Evolutionary conservation across 2,888 invertebrate species (phyloP), one percentile per base, ranked within the genome.

Genomic region (Mesorhabditis sp.): DNA sequence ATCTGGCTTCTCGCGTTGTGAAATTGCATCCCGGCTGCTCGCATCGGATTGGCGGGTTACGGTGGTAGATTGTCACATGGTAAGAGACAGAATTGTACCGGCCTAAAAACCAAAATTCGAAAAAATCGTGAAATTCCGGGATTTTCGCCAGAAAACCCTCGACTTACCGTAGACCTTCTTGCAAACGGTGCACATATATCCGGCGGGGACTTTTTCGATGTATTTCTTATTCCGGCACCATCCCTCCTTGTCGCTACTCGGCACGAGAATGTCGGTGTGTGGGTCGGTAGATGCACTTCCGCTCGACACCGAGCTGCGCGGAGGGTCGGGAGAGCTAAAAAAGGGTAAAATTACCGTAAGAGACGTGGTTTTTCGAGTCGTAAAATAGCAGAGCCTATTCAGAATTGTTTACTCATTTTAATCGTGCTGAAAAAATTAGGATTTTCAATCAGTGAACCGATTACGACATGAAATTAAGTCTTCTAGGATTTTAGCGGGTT

Each of bases 181-280:
- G 72, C 85, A 85, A 7, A 85, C 81, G 5, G 79, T 83, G 73
- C 85, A 85, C 82, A 80, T 82, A 74, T 74, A 83, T 13, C 79
- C 81, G 41, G 74, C 81, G 7, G 74, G 77, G 4, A 80, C 80
- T 67, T 81, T 80, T 67, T 82, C 76, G 66, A 85, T 85, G 76
- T 84, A 85, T 72, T 85, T 85, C 70, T 85, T 85, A 73, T 85
- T 85, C n/a, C 85, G 74, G 66, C 84, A 85, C 85, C 85, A 85
- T 28, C 82, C 83, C 72, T 84, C 84, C 72, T 83, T 84, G 69
- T 84, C 84, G 70, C 77, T 80, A 61, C 81, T 82, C 6, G 84
- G 84, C 13, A 84, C 80, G 66, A 85, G 77, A 67, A 81, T 73
- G 65, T 83, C 82, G 45, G 10, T 50, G 2, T 50, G 58, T 50